Evolutionary conservation across 2,797 vertebrate species (phyloP).

Genomic region (Aulostomus chinensis): DNA sequence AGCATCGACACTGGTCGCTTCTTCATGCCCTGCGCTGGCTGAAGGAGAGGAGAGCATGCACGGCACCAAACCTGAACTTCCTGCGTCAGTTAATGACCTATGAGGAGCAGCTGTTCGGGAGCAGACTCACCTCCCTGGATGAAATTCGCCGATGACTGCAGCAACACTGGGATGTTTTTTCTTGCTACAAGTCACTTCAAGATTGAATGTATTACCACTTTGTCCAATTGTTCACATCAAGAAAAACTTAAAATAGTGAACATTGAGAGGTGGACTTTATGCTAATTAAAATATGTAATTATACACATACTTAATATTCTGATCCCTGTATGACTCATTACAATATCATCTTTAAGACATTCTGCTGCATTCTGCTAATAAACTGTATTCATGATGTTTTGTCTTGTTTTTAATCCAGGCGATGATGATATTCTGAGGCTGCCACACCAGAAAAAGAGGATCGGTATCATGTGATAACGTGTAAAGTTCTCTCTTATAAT

Average conservation of each 20-base stretch:
- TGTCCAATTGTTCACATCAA: not conserved
- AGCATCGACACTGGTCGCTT: constrained; percentile 66
- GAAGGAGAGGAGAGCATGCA: constrained; percentile 68
- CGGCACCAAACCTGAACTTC: constrained; percentile 71
- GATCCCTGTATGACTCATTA: constrained; percentile 9
- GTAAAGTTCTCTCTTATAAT: no score
- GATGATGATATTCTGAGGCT: no score
- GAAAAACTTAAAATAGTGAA: constrained; percentile 14
- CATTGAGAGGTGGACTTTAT: constrained; percentile 9
- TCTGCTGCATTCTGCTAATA: no score
- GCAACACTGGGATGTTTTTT: constrained; percentile 1
- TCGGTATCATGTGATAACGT: no score
- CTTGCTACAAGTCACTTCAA: not conserved
- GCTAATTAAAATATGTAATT: not conserved
- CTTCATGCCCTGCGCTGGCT: constrained; percentile 71
- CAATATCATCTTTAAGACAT: no score
- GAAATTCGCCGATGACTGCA: constrained; percentile 64
- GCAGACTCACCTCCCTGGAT: constrained; percentile 62
- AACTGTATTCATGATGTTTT: constrained; percentile 26
- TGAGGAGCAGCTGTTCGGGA: constrained; percentile 73
- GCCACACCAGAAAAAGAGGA: no score
- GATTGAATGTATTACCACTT: not conserved
- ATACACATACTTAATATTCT: constrained; percentile 5
- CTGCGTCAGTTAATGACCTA: constrained; percentile 66
- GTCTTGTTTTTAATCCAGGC: no score